These are phyloP conservation scores for Lepetodrilus schrolli DNA, from an alignment of 2,888 invertebrate genomes.

Conservation along the genomic window DNA sequence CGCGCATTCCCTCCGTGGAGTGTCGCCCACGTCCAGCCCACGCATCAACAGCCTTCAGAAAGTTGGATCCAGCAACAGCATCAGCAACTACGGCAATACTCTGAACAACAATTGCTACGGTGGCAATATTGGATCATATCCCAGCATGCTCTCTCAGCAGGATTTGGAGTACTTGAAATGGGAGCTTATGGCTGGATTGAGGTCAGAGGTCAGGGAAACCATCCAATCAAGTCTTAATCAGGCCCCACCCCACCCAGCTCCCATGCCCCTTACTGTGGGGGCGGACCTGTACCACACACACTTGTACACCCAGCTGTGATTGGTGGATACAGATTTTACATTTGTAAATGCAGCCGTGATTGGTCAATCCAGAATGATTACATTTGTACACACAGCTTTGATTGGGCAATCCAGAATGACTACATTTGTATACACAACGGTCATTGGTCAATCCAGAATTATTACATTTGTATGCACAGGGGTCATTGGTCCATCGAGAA, in stretches of 20 bases:
- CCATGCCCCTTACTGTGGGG: slow-evolving; percentile 55
- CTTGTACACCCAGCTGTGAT: slow-evolving; percentile 73
- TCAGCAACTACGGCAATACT: slow-evolving; percentile 24
- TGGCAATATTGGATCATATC: slow-evolving; percentile 28
- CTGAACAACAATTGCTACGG: slow-evolving; percentile 30
- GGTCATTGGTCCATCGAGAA: no score
- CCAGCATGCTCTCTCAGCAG: slow-evolving; percentile 53
- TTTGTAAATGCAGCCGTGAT: no score
- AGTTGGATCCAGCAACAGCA: slow-evolving; percentile 15
- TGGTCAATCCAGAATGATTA: no score
- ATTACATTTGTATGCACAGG: no score
- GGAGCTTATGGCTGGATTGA: slow-evolving; percentile 68
- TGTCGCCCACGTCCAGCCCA: slow-evolving; percentile 34
- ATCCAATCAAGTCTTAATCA: slow-evolving; percentile 35
- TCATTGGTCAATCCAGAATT: no score
- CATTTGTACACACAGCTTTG: no score
- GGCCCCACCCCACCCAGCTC: slow-evolving; percentile 36
- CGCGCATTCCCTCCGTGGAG: slow-evolving; percentile 63
- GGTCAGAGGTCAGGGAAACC: slow-evolving; percentile 56
- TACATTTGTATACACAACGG: no score
- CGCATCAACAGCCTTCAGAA: slow-evolving; percentile 27
- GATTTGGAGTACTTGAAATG: slow-evolving; percentile 70
- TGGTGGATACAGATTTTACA: no score
- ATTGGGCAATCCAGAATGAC: no score
- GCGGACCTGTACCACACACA: slow-evolving; percentile 74